Conservation (phyloP, 2,888 invertebrate genomes). For the Amphipoea lucens region DNA sequence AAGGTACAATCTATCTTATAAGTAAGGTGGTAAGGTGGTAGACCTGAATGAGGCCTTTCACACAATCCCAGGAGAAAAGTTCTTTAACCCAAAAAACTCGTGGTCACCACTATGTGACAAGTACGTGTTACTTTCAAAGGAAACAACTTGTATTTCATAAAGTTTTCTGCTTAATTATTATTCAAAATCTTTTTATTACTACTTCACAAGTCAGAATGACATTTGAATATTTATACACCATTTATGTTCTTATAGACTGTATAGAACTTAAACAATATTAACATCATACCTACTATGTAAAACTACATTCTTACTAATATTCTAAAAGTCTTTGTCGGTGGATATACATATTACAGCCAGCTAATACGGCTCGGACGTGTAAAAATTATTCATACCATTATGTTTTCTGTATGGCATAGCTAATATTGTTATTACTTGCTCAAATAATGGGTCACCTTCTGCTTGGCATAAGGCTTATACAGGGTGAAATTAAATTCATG, state of each 20-base stretch:
- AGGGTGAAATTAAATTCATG: too few relatives aligned
- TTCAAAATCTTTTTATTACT: conserved; percentile 29
- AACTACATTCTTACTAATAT: too few relatives aligned
- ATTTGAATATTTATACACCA: too few relatives aligned
- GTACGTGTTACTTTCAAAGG: not conserved
- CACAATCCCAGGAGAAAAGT: not conserved
- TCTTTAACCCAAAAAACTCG: not conserved
- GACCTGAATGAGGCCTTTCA: not conserved
- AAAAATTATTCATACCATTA: conserved; percentile 21
- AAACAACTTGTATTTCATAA: not conserved
- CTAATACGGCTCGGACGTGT: not conserved
- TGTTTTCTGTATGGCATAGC: not conserved
- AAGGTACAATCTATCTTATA: too few relatives aligned
- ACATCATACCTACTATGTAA: too few relatives aligned
- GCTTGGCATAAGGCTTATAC: not conserved
- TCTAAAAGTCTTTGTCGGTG: conserved; percentile 10
- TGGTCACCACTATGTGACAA: not conserved
- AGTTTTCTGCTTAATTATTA: conserved; percentile 6
- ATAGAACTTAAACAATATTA: too few relatives aligned
- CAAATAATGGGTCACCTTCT: not conserved
- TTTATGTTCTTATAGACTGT: too few relatives aligned
- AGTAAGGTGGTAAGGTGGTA: too few relatives aligned
- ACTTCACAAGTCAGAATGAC: conserved; percentile 7
- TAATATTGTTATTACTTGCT: conserved; percentile 21
- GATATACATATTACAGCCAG: not conserved